These are phyloP conservation scores for Podarcis muralis DNA, from an alignment of 2,113 vertebrate genomes.

Conservation along the genomic window DNA sequence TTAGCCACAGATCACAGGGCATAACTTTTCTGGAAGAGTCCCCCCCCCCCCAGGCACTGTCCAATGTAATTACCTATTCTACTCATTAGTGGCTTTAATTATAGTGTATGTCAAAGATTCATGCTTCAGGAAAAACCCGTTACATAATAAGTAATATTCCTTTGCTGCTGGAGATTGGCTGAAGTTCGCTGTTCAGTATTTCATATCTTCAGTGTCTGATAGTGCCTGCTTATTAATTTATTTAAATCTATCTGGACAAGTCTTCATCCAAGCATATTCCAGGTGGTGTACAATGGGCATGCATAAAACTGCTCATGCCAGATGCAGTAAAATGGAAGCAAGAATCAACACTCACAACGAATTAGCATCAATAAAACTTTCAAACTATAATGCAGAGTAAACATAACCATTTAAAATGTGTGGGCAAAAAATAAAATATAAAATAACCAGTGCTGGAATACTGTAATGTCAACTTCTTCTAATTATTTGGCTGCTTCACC, in stretches of 20 bases:
- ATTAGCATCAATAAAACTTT: background rate
- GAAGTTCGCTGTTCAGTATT: background rate
- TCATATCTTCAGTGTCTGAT: background rate
- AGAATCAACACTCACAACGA: background rate
- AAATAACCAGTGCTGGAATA: background rate
- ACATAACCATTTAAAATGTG: background rate
- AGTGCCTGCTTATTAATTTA: background rate
- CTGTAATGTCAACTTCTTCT: background rate
- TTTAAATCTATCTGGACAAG: background rate
- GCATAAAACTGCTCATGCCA: background rate
- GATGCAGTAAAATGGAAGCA: background rate
- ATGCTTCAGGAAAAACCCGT: background rate
- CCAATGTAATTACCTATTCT: background rate
- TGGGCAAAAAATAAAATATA: background rate
- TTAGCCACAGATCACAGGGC: background rate
- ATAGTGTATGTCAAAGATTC: background rate
- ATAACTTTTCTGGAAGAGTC: background rate
- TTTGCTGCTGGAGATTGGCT: background rate
- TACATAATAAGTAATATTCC: background rate
- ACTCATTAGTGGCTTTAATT: background rate
- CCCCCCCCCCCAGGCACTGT: background rate
- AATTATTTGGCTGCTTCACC: slow-evolving; percentile 1
- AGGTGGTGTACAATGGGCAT: background rate
- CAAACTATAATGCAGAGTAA: background rate
- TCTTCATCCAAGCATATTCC: background rate